These are phyloP conservation scores for Polietes domitor DNA, from an alignment of 2,888 invertebrate species.

Conservation along the genomic window DNA sequence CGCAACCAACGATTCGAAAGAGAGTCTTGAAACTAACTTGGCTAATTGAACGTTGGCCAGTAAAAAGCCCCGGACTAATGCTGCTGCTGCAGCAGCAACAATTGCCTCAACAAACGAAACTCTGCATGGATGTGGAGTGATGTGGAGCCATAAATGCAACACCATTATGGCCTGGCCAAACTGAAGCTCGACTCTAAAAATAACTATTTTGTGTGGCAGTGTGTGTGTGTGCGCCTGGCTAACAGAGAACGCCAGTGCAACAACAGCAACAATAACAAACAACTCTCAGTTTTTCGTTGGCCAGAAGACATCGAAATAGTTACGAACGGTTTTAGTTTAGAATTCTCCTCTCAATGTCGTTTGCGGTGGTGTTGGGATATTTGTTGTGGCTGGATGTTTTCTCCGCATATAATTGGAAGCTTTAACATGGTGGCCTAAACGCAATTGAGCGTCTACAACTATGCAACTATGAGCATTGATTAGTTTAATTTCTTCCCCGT, in stretches of 20 bases:
- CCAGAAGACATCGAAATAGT: too few species aligned
- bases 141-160: background rate
- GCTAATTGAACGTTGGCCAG: constrained; percentile 50
- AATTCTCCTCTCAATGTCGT: constrained; percentile 16
- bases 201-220: background rate
- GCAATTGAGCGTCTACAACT: background rate
- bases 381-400: constrained; percentile 1
- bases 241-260: background rate
- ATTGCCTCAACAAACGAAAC: background rate
- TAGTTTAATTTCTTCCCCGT: background rate
- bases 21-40: constrained; percentile 62
- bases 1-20: constrained; percentile 44
- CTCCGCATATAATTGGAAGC: background rate
- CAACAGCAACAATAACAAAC: background rate
- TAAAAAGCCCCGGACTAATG: constrained; percentile 33
- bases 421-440: background rate
- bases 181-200: constrained; percentile 22
- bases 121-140: background rate
- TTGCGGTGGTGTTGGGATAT: constrained; percentile 10
- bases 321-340: background rate
- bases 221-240: background rate
- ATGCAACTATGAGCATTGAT: background rate
- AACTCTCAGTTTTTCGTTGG: background rate
- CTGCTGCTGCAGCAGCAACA: background rate
- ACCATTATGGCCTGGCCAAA: background rate